Evolutionary conservation across 2,113 vertebrate genomes (phyloP).

Genomic region (Romanogobio albipinnatus): DNA sequence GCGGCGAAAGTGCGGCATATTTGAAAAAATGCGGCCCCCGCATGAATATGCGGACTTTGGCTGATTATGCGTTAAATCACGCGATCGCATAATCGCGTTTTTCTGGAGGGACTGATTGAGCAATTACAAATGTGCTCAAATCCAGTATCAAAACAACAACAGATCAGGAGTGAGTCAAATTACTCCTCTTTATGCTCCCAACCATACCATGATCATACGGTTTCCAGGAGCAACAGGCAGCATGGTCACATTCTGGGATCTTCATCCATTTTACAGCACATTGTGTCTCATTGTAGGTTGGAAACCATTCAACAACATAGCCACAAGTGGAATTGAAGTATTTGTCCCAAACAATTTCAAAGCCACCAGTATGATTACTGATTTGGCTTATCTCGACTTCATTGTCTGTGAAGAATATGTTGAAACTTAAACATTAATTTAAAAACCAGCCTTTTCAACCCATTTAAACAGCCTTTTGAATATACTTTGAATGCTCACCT

Average conservation of each 20-base stretch:
- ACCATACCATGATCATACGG: slow-evolving; percentile 52
- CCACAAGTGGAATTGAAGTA: slow-evolving; percentile 62
- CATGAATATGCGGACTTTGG: too few relatives aligned
- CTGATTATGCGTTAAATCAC: too few relatives aligned
- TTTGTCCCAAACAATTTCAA: slow-evolving; percentile 66
- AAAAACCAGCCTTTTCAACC: background rate
- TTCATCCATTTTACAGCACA: slow-evolving; percentile 65
- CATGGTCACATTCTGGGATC: slow-evolving; percentile 38
- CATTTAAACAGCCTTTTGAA: background rate
- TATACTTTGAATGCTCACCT: slow-evolving; percentile 56
- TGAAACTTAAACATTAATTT: background rate
- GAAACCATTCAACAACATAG: slow-evolving; percentile 75
- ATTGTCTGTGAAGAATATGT: slow-evolving; percentile 12
- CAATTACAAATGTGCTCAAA: background rate
- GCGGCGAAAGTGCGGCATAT: too few relatives aligned
- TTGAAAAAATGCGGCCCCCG: too few relatives aligned
- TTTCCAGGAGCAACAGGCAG: background rate
- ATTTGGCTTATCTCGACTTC: slow-evolving; percentile 28
- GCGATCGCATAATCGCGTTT: too few relatives aligned
- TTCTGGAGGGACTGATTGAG: too few relatives aligned
- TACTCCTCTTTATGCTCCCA: background rate
- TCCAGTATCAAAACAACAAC: background rate
- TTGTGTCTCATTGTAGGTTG: background rate
- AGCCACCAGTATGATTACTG: slow-evolving; percentile 35
- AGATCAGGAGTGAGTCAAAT: background rate